Base-by-base conservation (phyloP, 2,113 vertebrate genomes). In the Okapia johnstoni region DNA sequence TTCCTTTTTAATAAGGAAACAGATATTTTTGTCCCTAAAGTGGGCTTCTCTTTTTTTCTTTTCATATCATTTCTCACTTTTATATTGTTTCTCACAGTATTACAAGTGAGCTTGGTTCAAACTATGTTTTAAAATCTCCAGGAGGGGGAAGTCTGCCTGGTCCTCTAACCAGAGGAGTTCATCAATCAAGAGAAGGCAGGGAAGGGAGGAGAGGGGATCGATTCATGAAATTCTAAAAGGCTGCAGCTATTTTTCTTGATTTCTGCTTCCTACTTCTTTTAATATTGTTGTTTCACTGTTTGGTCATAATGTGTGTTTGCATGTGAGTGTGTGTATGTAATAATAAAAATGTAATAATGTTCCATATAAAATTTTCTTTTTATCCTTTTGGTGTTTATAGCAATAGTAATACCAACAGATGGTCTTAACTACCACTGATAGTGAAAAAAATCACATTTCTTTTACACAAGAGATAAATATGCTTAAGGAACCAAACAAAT, bases 331-430 rank as follows among this genome's bases (percentile, higher is more conserved):
- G n/a, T 81, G 58, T 92, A 26, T 84, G 1, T 86, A 57, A 96
- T 86, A 97, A 91, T 89, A 93, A 90, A 90, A 85, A 87, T 76
- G 2, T 66, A 95, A 85, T 93, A 66, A 94, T 54, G 21, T 88
- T 95, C 52, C 77, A 89, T 43, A 94, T 80, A 90, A 81, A 73
- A 30, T 79, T 93, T 96, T 97, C 15, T 88, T 21, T 93, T 90
- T 92, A 46, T 92, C 84, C 6, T 79, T 94, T 94, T 73, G 70
- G 66, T 87, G 43, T 94, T 90, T 93, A 58, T 86, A 79, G 28
- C 46, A 95, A 48, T 89, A 79, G 40, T 30, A 87, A 73, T 5
- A 87, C 66, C 16, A 93, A 81, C 28, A 94, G 70, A 89, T 94
- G 86, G 70, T 89, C 76, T 93, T 95, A 89, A 63, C 77, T 13